A percentile compares a stretch with the other conserved stretches of the same genome.
These are phyloP conservation scores for Drosophila nigricruria DNA, from an alignment of 2,888 invertebrate species.

Conservation along the genomic window DNA sequence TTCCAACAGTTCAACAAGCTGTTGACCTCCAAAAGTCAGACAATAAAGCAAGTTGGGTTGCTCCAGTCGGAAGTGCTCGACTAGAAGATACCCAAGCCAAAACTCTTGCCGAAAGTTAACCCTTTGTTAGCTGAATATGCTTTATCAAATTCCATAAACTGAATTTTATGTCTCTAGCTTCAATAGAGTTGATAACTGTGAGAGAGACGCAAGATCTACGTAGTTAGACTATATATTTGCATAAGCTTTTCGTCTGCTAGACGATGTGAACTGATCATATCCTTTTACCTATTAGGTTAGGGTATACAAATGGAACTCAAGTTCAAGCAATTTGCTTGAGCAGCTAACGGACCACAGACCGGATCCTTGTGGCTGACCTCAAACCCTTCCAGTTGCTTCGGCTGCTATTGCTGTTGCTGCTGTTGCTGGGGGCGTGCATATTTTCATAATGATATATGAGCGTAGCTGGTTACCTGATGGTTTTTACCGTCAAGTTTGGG, in stretches of 20 bases:
- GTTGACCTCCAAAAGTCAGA: conserved; percentile 69
- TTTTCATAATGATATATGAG: conserved; percentile 72
- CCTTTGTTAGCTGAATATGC: not conserved
- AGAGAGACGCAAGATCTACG: too few relatives aligned
- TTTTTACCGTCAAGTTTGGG: conserved; percentile 1
- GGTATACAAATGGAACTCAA: conserved; percentile 22
- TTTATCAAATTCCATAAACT: not conserved
- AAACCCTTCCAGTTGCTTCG: conserved; percentile 35
- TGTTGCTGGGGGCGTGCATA: conserved; percentile 68
- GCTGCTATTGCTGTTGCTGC: conserved; percentile 10
- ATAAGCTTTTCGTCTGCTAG: too few relatives aligned
- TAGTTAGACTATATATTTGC: too few relatives aligned
- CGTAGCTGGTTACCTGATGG: conserved; percentile 36
- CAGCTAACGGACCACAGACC: conserved; percentile 49
- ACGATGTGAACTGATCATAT: not conserved
- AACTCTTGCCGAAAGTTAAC: not conserved
- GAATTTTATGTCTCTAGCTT: not conserved
- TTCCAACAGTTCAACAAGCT: conserved; percentile 53
- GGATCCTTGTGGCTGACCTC: conserved; percentile 32
- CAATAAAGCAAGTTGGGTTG: not conserved
- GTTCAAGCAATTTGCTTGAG: conserved; percentile 45
- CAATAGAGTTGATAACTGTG: too few relatives aligned
- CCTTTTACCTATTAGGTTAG: not conserved
- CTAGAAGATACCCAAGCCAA: not conserved
- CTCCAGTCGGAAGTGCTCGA: not conserved